phyloP scores from a whole-genome alignment of 1,140 invertebrate genomes.

The Fopius arisanus region DNA sequence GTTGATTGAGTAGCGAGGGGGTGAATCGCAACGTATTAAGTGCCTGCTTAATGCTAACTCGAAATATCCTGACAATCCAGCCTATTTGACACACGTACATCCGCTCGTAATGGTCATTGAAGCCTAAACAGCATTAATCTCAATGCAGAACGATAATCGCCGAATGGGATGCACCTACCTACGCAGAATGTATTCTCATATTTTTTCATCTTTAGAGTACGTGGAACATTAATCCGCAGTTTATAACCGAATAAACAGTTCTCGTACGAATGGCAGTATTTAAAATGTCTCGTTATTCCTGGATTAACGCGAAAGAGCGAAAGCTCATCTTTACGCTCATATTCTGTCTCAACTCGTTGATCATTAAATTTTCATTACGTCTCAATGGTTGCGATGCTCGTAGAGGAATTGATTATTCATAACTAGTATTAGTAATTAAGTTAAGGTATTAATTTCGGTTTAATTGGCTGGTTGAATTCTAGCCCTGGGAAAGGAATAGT shows the following conservation, averaged over 20 bases:
- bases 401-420: neutral
- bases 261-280: slow-evolving; percentile 56
- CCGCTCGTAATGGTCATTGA: neutral
- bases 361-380: too few relatives aligned
- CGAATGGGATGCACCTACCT: slow-evolving; percentile 50
- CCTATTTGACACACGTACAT: neutral
- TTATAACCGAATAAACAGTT: slow-evolving; percentile 39
- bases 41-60: neutral
- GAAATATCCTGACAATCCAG: slow-evolving; percentile 19
- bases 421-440: neutral
- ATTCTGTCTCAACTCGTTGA: too few relatives aligned
- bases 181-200: slow-evolving; percentile 37
- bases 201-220: slow-evolving; percentile 30
- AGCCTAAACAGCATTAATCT: neutral
- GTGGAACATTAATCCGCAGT: slow-evolving; percentile 41
- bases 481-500: too few relatives aligned
- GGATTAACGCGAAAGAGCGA: neutral
- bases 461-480: too few relatives aligned
- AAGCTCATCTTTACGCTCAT: neutral
- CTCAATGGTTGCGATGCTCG: neutral
- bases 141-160: slow-evolving; percentile 8
- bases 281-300: slow-evolving; percentile 42
- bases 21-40: slow-evolving; percentile 18
- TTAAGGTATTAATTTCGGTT: too few relatives aligned
- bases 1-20: too few relatives aligned